Evolutionary conservation across 2,888 invertebrate species (phyloP).

Genomic region (Linnaemya tessellans): DNA sequence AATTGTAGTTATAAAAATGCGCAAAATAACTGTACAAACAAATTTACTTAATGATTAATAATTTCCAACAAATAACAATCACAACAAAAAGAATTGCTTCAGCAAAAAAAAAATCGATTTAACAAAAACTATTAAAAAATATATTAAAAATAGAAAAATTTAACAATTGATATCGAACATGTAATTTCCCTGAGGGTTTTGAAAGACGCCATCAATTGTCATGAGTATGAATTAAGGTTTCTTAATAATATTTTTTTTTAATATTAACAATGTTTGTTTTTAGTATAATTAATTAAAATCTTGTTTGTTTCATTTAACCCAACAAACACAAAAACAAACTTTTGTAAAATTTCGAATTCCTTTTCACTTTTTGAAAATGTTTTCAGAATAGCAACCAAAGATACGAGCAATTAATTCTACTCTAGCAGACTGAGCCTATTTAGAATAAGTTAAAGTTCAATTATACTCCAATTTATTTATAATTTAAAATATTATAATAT

Average conservation of each 20-base stretch:
- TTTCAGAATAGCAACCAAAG: too few species aligned
- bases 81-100: not conserved
- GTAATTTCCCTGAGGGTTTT: not conserved
- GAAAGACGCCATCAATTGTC: not conserved
- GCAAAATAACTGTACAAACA: not conserved
- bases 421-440: too few species aligned
- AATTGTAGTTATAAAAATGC: not conserved
- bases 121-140: not conserved
- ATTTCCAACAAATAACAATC: not conserved
- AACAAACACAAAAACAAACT: not conserved
- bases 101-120: not conserved
- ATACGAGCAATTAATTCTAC: too few species aligned
- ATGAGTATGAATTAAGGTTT: not conserved
- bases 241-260: not conserved
- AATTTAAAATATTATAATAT: too few species aligned
- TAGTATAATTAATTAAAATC: not conserved
- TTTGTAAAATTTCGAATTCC: too few species aligned
- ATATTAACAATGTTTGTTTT: not conserved
- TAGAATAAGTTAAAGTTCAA: too few species aligned
- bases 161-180: conserved; percentile 1
- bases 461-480: too few species aligned
- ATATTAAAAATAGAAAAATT: not conserved
- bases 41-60: not conserved
- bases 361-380: too few species aligned
- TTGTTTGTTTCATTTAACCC: not conserved